Percentiles rank a stretch among this genome's conserved stretches.
These are phyloP conservation scores for Crenuchus spilurus DNA, from an alignment of 2,797 vertebrate genomes.

Conservation along the genomic window DNA sequence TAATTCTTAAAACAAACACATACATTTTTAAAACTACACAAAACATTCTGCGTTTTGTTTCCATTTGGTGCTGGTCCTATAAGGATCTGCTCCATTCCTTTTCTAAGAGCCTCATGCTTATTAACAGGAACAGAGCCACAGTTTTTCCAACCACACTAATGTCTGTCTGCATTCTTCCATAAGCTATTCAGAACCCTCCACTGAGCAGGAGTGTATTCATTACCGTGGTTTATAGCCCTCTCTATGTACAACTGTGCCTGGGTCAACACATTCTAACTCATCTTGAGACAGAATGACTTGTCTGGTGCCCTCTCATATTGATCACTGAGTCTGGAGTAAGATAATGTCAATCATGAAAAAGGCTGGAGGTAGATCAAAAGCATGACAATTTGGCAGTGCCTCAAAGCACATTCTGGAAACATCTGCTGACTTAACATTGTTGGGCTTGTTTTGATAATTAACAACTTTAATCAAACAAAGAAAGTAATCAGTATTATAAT, in stretches of 20 bases:
- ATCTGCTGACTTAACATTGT: not conserved
- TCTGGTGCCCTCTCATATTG: not conserved
- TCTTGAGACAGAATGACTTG: conserved; percentile 1
- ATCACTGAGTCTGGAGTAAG: not conserved
- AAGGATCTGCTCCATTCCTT: not conserved
- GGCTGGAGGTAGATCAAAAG: not conserved
- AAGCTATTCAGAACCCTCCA: conserved; percentile 48
- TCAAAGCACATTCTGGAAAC: not conserved
- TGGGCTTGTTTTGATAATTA: not conserved
- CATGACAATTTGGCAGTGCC: not conserved
- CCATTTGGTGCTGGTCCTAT: not conserved
- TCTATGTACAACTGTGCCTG: conserved; percentile 43
- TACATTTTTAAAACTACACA: no score
- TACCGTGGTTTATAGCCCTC: conserved; percentile 55
- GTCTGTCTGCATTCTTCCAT: conserved; percentile 51
- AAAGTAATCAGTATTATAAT: not conserved
- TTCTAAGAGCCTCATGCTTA: not conserved
- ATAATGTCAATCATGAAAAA: not conserved
- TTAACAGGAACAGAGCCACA: not conserved
- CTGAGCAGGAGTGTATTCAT: conserved; percentile 27
- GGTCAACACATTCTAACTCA: conserved; percentile 3
- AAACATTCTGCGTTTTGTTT: no score
- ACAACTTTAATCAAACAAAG: not conserved
- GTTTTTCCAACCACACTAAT: conserved; percentile 59
- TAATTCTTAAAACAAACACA: no score